These are phyloP conservation scores for Chaetophractus vellerosus DNA, from an alignment of 2,797 vertebrate species.

Conservation along the genomic window DNA sequence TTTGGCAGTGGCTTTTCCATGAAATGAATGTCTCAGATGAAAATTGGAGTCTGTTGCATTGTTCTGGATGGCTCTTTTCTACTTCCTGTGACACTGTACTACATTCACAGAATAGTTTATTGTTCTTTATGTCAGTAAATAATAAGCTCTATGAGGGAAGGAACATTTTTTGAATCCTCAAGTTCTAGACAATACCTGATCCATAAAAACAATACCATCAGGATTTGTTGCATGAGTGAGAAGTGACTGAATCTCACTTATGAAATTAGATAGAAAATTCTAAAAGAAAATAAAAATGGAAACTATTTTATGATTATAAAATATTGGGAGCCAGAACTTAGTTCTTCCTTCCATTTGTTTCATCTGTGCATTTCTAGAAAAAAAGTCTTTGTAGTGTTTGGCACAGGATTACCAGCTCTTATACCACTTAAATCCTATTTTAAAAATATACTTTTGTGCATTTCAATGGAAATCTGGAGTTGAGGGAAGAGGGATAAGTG, in stretches of 20 bases:
- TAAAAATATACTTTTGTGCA: not conserved
- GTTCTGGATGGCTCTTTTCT: not conserved
- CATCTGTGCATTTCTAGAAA: not conserved
- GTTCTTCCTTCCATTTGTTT: conserved; percentile 29
- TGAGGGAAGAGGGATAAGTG: not conserved
- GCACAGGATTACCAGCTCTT: not conserved
- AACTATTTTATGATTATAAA: not conserved
- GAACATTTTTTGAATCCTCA: conserved; percentile 6
- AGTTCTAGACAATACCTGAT: not conserved
- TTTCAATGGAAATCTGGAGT: not conserved
- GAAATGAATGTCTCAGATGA: not conserved
- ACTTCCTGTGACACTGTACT: not conserved
- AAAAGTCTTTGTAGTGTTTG: conserved; percentile 12
- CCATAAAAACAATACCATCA: not conserved
- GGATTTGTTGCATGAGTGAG: not conserved
- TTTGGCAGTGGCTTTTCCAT: not conserved
- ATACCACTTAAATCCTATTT: not conserved
- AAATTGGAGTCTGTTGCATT: not conserved
- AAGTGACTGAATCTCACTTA: not conserved
- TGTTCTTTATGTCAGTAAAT: not conserved
- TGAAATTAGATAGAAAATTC: not conserved
- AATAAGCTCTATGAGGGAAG: not conserved
- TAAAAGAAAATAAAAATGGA: conserved; percentile 35
- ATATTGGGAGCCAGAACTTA: not conserved
- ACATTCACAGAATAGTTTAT: not conserved